Conservation (phyloP, 2,888 invertebrate species). For the Caenorhabditis japonica region DNA sequence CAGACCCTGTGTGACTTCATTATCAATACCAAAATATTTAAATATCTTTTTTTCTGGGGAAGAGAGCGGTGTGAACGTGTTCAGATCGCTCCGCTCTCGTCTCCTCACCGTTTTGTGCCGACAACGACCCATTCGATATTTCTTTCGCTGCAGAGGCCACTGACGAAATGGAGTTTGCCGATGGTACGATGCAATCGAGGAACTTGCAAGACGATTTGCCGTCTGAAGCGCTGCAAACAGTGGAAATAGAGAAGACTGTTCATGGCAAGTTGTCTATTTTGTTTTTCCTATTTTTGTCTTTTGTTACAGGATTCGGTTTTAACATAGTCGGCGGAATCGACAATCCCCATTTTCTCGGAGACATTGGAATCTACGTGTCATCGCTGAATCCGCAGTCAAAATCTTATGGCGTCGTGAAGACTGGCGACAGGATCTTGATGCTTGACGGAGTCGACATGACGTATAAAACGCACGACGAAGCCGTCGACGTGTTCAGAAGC, state of each 20-base stretch:
- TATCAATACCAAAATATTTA: no score
- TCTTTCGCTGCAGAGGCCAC: constrained; percentile 54
- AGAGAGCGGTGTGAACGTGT: constrained; percentile 13
- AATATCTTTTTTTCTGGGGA: no score
- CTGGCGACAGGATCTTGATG: constrained; percentile 71
- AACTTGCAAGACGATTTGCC: constrained; percentile 3
- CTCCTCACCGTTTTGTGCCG: constrained; percentile 39
- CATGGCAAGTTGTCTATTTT: constrained; percentile 23
- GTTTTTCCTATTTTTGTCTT: not conserved
- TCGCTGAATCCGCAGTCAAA: constrained; percentile 78
- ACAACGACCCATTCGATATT: constrained; percentile 43
- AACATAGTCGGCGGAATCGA: constrained; percentile 79
- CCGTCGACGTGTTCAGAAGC: constrained; percentile 62
- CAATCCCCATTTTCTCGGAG: constrained; percentile 77
- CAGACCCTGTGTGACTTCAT: no score
- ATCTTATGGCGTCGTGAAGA: constrained; percentile 78
- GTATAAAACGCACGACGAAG: constrained; percentile 64
- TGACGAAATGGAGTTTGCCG: constrained; percentile 25
- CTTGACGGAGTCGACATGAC: constrained; percentile 66
- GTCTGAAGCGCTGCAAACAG: constrained; percentile 42
- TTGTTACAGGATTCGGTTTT: constrained; percentile 79
- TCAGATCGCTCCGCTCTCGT: constrained; percentile 34
- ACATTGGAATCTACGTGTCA: constrained; percentile 79
- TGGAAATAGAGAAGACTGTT: constrained; percentile 56
- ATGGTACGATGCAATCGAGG: not conserved